Evolutionary conservation across 2,888 invertebrate genomes (phyloP).

Genomic region (Andrena hattorfiana): DNA sequence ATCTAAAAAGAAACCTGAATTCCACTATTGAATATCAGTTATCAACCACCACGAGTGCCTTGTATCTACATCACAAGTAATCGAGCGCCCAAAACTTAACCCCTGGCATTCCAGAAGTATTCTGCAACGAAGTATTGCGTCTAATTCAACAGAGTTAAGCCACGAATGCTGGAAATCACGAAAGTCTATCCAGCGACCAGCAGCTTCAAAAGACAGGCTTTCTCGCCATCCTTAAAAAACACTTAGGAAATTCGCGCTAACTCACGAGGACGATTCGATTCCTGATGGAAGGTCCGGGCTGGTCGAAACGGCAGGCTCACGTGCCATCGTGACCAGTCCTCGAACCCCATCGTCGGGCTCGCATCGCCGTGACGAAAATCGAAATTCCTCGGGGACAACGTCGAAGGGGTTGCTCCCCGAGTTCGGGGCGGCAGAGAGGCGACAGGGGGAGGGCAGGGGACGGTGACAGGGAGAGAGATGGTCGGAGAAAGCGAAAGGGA

Average conservation of each 20-base stretch:
- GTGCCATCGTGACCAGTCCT: background rate
- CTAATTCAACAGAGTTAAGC: no score
- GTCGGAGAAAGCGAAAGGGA: background rate
- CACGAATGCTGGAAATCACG: no score
- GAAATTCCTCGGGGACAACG: slow-evolving; percentile 65
- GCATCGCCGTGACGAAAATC: slow-evolving; percentile 67
- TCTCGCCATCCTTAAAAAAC: no score
- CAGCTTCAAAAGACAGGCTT: no score
- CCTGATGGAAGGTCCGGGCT: background rate
- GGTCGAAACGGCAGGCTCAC: background rate
- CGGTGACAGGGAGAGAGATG: background rate
- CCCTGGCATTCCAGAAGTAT: no score
- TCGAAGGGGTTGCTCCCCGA: slow-evolving; percentile 40
- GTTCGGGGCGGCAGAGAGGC: background rate
- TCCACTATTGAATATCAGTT: no score
- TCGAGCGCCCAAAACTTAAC: no score
- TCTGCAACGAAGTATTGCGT: no score
- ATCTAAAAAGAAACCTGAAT: no score
- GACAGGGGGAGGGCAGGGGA: background rate
- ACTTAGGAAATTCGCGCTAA: background rate
- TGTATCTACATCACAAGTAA: no score
- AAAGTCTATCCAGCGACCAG: no score
- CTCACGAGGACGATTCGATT: background rate
- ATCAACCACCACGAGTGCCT: no score
- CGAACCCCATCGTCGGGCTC: slow-evolving; percentile 14